A percentile compares a stretch with the other conserved stretches of the same genome.
Conservation (phyloP, 2,113 vertebrate species). For the Scortum barcoo region DNA sequence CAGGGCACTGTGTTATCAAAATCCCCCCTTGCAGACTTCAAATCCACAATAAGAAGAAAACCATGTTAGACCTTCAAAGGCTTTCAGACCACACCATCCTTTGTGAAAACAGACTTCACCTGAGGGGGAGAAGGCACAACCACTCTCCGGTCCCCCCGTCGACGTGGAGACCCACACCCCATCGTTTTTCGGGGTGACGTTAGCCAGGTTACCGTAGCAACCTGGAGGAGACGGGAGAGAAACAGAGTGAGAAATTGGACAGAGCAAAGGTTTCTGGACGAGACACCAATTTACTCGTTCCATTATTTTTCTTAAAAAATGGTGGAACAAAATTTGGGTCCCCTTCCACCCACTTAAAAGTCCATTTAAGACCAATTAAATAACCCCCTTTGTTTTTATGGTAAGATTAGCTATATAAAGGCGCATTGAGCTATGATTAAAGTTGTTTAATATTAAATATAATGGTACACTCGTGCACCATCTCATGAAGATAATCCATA, state of each 20-base stretch:
- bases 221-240: slow-evolving; percentile 75
- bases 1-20: slow-evolving; percentile 37
- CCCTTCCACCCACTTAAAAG: slow-evolving; percentile 64
- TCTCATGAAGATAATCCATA: slow-evolving; percentile 71
- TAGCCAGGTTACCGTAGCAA: slow-evolving; percentile 77
- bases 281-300: slow-evolving; percentile 60
- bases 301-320: slow-evolving; percentile 35
- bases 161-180: slow-evolving; percentile 62
- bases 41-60: neutral
- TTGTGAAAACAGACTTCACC: slow-evolving; percentile 74
- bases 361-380: slow-evolving; percentile 49
- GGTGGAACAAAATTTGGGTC: slow-evolving; percentile 60
- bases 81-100: slow-evolving; percentile 42
- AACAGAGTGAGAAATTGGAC: slow-evolving; percentile 60
- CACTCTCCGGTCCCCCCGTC: slow-evolving; percentile 43
- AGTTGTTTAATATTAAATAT: slow-evolving; percentile 56
- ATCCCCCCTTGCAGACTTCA: neutral
- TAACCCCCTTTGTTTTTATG: slow-evolving; percentile 25
- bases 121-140: slow-evolving; percentile 65
- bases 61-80: neutral
- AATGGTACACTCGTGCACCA: slow-evolving; percentile 72
- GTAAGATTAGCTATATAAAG: slow-evolving; percentile 74
- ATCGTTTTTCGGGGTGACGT: slow-evolving; percentile 56
- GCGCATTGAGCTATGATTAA: slow-evolving; percentile 53
- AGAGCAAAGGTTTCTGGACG: slow-evolving; percentile 2